Evolutionary conservation across 2,888 invertebrate species (phyloP).

Genomic region (Acronicta alni): DNA sequence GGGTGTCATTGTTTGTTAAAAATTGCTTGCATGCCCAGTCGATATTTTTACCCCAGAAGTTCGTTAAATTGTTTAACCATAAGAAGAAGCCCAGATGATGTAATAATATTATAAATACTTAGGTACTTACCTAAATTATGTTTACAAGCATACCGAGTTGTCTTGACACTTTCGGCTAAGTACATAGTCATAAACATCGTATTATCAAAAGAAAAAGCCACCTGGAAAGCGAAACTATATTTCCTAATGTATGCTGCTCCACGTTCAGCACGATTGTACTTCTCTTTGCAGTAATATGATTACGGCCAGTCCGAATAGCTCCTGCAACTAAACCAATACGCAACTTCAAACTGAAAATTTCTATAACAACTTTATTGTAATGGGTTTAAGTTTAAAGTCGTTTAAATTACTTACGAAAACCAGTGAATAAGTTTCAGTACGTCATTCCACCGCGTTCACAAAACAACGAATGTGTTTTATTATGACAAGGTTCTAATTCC

Average conservation of each 20-base stretch:
- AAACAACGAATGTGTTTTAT: conserved; percentile 65
- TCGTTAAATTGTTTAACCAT: too few relatives aligned
- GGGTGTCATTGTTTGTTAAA: too few relatives aligned
- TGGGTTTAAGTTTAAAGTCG: conserved; percentile 57
- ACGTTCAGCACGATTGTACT: conserved; percentile 53
- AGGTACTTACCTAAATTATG: too few relatives aligned
- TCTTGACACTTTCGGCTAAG: conserved; percentile 3
- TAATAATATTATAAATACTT: too few relatives aligned
- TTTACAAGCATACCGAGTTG: too few relatives aligned
- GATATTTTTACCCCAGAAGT: too few relatives aligned
- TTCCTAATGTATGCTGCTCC: conserved; percentile 54
- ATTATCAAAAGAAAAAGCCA: conserved; percentile 39
- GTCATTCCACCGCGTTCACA: conserved; percentile 58
- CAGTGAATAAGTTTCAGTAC: conserved; percentile 61
- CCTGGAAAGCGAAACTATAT: conserved; percentile 56
- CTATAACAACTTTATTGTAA: conserved; percentile 47
- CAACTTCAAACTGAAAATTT: conserved; percentile 31
- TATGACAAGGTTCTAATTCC: conserved; percentile 69
- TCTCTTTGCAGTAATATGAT: conserved; percentile 70
- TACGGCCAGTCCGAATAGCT: conserved; percentile 66
- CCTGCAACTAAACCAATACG: conserved; percentile 54
- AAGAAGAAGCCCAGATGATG: too few relatives aligned
- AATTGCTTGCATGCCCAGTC: too few relatives aligned
- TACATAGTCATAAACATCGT: conserved; percentile 8
- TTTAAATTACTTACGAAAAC: conserved; percentile 42